Conservation (phyloP, 1,140 invertebrate genomes). For the Drosophila sturtevanti region DNA sequence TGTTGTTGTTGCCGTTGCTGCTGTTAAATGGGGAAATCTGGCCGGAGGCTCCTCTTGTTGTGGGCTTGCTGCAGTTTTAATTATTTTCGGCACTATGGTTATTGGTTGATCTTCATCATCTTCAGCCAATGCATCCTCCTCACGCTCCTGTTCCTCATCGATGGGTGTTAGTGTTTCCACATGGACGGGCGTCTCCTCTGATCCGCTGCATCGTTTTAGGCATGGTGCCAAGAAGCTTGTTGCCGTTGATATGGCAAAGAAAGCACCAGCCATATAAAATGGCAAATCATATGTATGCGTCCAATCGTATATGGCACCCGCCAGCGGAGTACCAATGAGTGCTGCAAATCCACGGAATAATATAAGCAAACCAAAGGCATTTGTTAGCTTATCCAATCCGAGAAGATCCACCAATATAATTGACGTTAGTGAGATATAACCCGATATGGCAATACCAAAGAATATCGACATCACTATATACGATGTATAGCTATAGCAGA, state of each 20-base stretch:
- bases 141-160: conserved; percentile 89
- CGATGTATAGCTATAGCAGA: conserved; percentile 90
- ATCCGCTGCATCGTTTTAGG: conserved; percentile 85
- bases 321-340: conserved; percentile 91
- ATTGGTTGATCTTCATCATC: conserved; percentile 89
- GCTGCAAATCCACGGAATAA: conserved; percentile 96
- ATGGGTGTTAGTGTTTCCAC: conserved; percentile 90
- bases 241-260: conserved; percentile 93
- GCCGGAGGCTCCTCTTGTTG: conserved; percentile 64
- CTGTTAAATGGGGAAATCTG: conserved; percentile 46
- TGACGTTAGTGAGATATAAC: conserved; percentile 98
- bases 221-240: conserved; percentile 93
- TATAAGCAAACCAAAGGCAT: conserved; percentile 97
- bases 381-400: conserved; percentile 97
- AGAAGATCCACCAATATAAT: conserved; percentile 98
- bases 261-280: conserved; percentile 95
- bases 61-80: conserved; percentile 87
- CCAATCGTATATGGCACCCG: conserved; percentile 94
- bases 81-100: conserved; percentile 87
- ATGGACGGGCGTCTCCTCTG: conserved; percentile 84
- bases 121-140: conserved; percentile 85
- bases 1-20: conserved; percentile 33
- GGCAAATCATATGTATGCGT: conserved; percentile 93
- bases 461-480: conserved; percentile 93
- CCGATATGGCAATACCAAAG: conserved; percentile 97